Evolutionary conservation across 2,888 invertebrate species (phyloP).

Genomic region (Lasioglossum oenotherae): DNA sequence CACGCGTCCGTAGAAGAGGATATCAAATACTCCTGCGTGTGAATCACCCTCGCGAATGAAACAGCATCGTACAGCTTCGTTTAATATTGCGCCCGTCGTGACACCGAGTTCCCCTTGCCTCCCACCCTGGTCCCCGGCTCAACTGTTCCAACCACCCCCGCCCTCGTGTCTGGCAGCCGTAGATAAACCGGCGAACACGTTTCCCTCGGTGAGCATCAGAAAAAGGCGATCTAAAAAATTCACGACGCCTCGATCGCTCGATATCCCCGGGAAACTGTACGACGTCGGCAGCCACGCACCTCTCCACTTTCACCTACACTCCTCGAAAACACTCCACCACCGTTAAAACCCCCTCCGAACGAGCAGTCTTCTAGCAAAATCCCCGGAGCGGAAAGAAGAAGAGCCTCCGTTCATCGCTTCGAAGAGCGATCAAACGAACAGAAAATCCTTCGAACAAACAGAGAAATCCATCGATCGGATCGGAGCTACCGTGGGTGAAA

Average conservation of each 20-base stretch:
- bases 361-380: constrained; percentile 19
- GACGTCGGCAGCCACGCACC: constrained; percentile 27
- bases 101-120: not conserved
- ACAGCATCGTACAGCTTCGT: constrained; percentile 50
- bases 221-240: constrained; percentile 59
- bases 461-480: not conserved
- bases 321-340: constrained; percentile 56
- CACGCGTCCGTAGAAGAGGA: constrained; percentile 29
- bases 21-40: constrained; percentile 25
- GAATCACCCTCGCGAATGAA: constrained; percentile 40
- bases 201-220: constrained; percentile 40
- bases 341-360: constrained; percentile 30
- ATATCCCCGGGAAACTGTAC: constrained; percentile 35
- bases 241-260: constrained; percentile 58
- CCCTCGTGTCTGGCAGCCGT: constrained; percentile 36
- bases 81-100: constrained; percentile 56
- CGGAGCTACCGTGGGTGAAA: not conserved
- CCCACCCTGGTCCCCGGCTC: not conserved
- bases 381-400: not conserved
- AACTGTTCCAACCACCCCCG: not conserved
- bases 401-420: not conserved
- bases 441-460: too few relatives aligned
- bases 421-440: not conserved
- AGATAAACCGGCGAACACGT: constrained; percentile 55
- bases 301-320: constrained; percentile 55